Base-by-base conservation (phyloP, 2,888 invertebrate species). In the Cerceris rybyensis region DNA sequence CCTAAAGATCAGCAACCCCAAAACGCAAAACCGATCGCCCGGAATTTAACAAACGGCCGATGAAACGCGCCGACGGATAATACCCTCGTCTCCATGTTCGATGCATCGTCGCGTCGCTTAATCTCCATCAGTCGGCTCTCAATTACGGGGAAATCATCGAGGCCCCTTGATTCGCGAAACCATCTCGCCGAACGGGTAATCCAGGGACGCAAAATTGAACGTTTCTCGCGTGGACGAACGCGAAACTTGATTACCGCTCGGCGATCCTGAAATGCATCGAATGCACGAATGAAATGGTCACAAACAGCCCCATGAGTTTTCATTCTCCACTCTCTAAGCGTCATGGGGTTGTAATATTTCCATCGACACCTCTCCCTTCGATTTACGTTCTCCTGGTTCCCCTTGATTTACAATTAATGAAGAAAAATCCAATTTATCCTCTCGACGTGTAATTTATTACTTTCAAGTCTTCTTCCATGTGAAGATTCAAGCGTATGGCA, bases 71-170 rank as follows among this genome's bases (percentile, higher is more conserved):
- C 14, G 55, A 66, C 52, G 13, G 28, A 42, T 66, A 66, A 11
- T 54, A 2, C 28, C 28, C 66, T 52, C 41, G 41, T 4, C 9
- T 14, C 17, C 17, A 8, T 17, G 14, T 8, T 9, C 14, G 13
- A 52, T n/a, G 13, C 39, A 17, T 13, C 52, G 55, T 4, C 17
- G 57, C 46, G 75, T 80, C 70, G 64, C 70, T 50, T 72, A 70
- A 77, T 80, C 72, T 70, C 65, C 64, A 80, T 75, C 70, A 74
- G 50, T 64, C 50, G 55, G 49, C 46, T 55, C 60, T 50, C 80
- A 63, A 69, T 71, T 73, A 70, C 69, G 39, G 49, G 41, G 43
- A 49, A 72, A 69, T 74, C 61, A 60, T 43, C 63, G 50, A 65
- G 17, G 17, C n/a, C 17, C 41, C 5, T 17, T 11, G 59, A 64